Evolutionary conservation across 2,113 vertebrate species (phyloP).

Genomic region (Ameiurus melas): DNA sequence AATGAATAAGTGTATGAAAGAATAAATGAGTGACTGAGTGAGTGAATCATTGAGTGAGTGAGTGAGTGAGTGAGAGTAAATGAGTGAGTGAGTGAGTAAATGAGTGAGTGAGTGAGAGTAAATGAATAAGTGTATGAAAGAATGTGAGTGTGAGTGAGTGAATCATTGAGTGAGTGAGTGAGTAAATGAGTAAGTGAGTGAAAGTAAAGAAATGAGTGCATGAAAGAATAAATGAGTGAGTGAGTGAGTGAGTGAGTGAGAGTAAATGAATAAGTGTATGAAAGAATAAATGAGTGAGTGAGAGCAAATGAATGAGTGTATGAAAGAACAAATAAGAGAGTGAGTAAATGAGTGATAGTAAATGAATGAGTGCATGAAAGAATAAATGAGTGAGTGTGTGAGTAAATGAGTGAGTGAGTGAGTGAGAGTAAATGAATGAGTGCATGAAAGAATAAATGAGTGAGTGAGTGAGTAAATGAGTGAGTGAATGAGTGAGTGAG

Average conservation of each 20-base stretch:
- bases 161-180: neutral
- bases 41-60: too few relatives aligned
- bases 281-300: neutral
- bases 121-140: too few relatives aligned
- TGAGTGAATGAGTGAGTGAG: neutral
- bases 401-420: neutral
- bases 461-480: neutral
- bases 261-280: neutral
- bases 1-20: neutral
- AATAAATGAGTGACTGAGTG: too few relatives aligned
- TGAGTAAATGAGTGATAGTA: neutral
- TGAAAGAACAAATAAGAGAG: too few relatives aligned
- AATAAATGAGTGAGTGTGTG: neutral
- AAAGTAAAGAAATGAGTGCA: neutral
- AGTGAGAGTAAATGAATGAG: conserved; percentile 1
- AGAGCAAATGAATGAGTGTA: neutral
- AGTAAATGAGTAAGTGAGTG: neutral
- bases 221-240: neutral
- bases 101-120: neutral
- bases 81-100: neutral
- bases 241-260: neutral
- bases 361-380: neutral
- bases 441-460: neutral
- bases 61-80: neutral
- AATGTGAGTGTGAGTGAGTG: neutral